Conservation (phyloP, 2,113 vertebrate genomes). For the Epinephelus moara region DNA sequence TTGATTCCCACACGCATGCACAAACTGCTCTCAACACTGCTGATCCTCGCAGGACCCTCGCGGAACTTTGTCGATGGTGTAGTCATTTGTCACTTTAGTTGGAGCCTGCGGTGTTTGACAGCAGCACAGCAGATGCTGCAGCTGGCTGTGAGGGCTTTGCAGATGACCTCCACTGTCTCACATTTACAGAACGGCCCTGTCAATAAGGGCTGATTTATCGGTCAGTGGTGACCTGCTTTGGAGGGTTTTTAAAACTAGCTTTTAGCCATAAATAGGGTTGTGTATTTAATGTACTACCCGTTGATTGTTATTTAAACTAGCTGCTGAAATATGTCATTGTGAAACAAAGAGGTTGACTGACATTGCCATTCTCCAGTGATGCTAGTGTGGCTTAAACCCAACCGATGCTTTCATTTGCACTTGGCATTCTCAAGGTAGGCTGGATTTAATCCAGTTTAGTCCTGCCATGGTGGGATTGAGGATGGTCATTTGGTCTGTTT, state of each 20-base stretch:
- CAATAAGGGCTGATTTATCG: slow-evolving; percentile 48
- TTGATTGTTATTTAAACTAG: background rate
- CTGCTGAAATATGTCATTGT: too few relatives aligned
- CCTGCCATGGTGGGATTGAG: too few relatives aligned
- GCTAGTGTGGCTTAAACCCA: too few relatives aligned
- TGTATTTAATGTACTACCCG: background rate
- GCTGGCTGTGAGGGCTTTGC: slow-evolving; percentile 22
- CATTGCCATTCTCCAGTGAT: too few relatives aligned
- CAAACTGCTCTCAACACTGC: background rate
- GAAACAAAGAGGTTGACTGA: too few relatives aligned
- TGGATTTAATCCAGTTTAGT: too few relatives aligned
- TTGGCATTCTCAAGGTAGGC: too few relatives aligned
- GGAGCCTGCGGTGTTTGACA: slow-evolving; percentile 27
- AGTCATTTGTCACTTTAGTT: slow-evolving; percentile 36
- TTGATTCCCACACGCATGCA: background rate
- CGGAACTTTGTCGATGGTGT: background rate
- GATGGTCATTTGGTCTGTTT: too few relatives aligned
- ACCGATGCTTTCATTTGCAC: too few relatives aligned
- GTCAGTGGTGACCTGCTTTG: slow-evolving; percentile 48
- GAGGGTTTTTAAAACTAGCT: slow-evolving; percentile 10
- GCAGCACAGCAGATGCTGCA: slow-evolving; percentile 26
- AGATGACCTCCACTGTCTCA: slow-evolving; percentile 35
- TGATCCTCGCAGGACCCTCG: slow-evolving; percentile 7
- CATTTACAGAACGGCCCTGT: slow-evolving; percentile 23
- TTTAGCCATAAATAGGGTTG: background rate